Base-by-base conservation (phyloP, 2,113 vertebrate genomes). In the Lycaon pictus region DNA sequence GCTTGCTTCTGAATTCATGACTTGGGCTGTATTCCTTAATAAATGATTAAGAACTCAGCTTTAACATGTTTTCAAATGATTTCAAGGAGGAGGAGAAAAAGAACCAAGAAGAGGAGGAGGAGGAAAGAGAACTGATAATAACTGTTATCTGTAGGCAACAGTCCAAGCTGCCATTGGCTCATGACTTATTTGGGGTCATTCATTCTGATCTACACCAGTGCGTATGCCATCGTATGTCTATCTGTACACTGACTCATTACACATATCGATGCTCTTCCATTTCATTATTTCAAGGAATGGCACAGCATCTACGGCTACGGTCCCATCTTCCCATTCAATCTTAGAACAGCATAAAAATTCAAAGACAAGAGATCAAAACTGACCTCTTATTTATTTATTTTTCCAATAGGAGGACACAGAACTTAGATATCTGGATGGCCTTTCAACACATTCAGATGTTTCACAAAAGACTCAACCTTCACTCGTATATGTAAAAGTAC, bases 401-500 rank as follows among this genome's bases (percentile, higher is more conserved):
- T 93, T 16, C 53, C 55, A 74, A 3, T 71, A 6, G 7, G 6
- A 96, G 1, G 16, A 72, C 22, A 90, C 19, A 91, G 65, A 80
- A 83, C 9, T 93, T 8, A 96, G 13, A 55, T 25, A 13, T 95
- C 43, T 84, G 17, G 11, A 62, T 51, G 32, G 0, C 23, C 83
- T 63, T 55, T 63, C 58, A 92, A 93, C 92, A 76, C 27, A 72
- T 72, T 29, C 48, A 79, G 0, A 12, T 71, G 16, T 20, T 71
- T 29, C 22, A 58, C n/a, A 81, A 43, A 51, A 95, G 53, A 97
- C 60, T 67, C 48, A 1, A 53, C 43, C 22, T 89, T 91, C 7
- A 63, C 82, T 98, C 88, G 48, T 37, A 35, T 95, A 37, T 96
- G 87, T 96, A 98, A 94, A 90, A 85, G 19, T 76, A 88, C 56